Evolutionary conservation across 2,797 vertebrate species (phyloP), one percentile per base, ranked within the genome.

Genomic region (Gambusia yucatana): DNA sequence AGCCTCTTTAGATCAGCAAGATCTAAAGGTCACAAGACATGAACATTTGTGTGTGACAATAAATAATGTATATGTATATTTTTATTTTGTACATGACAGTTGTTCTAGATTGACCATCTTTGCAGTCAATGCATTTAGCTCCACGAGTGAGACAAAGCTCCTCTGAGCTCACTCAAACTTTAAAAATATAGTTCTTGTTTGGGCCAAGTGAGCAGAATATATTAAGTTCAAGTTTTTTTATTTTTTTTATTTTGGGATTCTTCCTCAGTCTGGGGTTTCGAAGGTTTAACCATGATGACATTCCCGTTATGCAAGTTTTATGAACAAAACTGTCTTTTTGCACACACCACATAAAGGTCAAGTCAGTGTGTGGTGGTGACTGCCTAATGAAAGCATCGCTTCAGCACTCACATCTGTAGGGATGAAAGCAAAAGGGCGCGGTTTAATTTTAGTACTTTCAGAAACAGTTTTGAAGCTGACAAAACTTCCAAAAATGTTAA

Each of bases 251-350:
- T 11, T 43, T 6, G 7, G 50, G 22, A 17, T 55, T 71, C 11
- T n/a, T 14, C 28, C 39, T 52, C 25, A 41, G 48, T 71, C 39
- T 55, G 39, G 65, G 39, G 52, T 43, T 77, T 48, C 14, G n/a
- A 39, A 55, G 22, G 47, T 77, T 69, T 70, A 69, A 10, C 47
- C 65, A 43, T 48, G 75, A 43, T 43, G 30, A 65, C 25, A 33
- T 41, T 41, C 14, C 43, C 33, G 10, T 77, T 41, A 48, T 71
- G 48, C 43, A 46, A 46, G 67, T 46, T 77, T 50, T n/a, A n/a
- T 70, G 67, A 69, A n/a, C 30, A 67, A 77, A 77, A 71, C 50
- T 43, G 4, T 20, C 59, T 33, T 76, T 65, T 76, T 48, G 43
- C 16, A 47, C 43, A 72, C 13, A 8, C 20, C 20, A 33, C 28